Base-by-base conservation (phyloP, 2,888 invertebrate genomes). In the Macrosiphum euphorbiae region DNA sequence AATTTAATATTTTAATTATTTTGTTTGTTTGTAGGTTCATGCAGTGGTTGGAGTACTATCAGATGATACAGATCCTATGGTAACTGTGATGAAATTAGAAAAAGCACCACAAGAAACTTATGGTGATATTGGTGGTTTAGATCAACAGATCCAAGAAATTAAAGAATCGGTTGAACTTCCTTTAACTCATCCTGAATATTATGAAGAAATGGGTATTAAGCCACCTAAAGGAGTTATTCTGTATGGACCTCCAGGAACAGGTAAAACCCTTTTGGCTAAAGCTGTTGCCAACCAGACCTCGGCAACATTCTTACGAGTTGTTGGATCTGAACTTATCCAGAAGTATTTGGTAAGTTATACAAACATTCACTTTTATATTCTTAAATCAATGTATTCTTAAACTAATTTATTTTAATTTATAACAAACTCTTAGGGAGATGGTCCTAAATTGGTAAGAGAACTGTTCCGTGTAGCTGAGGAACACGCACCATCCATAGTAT, bases 201-300 rank as follows among this genome's bases (percentile, higher is more conserved):
- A 99, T 96, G 99, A 99, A 96, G 99, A 99, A 96, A 99, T 99
- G 99, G 99, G 99, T 90, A 99, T 99, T 95, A 99, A 99, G 95
- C 99, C 99, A 28, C 99, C 99, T 0, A 99, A 99, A 96, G 99
- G 99, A 95, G 99, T 99, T 1, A 99, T 99, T 95, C 96, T 99
- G 78, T 99, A 99, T 96, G 99, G 99, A 0, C 98, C 98, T 41
- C 99, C 99, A 0, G 99, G 99, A 88, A 99, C 99, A 41, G 99
- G 99, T 91, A 99, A 99, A 96, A 99, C 99, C 0, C 96, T 99
- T 85, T 96, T 99, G 94, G 99, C 99, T 20, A 99, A 99, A 96
- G 99, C 99, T 47, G 99, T 99, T 0, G 99, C 99, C 88, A 99
- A 99, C 96, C 99, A 99, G 96, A 99, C 99, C 0, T 99, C 99